Base-by-base conservation (phyloP, 2,797 vertebrate species). In the Sebastes jordani region DNA sequence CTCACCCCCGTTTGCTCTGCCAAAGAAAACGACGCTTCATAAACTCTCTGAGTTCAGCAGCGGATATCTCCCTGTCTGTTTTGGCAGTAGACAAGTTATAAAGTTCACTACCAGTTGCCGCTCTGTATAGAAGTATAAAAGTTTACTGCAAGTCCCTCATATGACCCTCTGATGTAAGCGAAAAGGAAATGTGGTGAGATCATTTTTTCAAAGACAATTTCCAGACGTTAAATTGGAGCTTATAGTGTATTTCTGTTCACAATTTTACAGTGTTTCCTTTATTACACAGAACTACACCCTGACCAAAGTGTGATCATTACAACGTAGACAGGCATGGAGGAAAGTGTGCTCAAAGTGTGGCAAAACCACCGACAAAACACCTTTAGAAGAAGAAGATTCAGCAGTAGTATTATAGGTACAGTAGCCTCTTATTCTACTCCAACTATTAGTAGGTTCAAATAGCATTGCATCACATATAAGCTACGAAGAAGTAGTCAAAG, bases 11-110 rank as follows among this genome's bases (percentile, higher is more conserved):
- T 87, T 82, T 76, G 68, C 60, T 68, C 73, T 52, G 85, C 88
- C 88, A 93, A 93, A 85, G 74, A 91, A 91, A 93, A 93, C 86
- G 87, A 16, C 2, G 61, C 74, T 82, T 89, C 74, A 76, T 79
- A 83, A 88, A 89, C 83, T 79, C 62, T 82, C 34, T 49, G 70
- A 91, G 89, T 88, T 90, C 81, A 90, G 76, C 42, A 38, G 49
- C 79, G 84, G 64, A 85, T 85, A 79, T 71, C 36, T 74, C 32
- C 20, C 29, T 2, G 56, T 77, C 66, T 79, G 71, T 71, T 89
- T 76, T 74, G 79, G 68, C 64, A 70, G 23, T 2, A 59, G 60
- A 84, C 34, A 13, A 74, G 63, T 77, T 80, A 68, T n/a, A 61
- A 64, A 80, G 61, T 84, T 71, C 73, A 69, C 11, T 54, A 65